Conservation (phyloP, 2,797 vertebrate species). For the Cuculus canorus region DNA sequence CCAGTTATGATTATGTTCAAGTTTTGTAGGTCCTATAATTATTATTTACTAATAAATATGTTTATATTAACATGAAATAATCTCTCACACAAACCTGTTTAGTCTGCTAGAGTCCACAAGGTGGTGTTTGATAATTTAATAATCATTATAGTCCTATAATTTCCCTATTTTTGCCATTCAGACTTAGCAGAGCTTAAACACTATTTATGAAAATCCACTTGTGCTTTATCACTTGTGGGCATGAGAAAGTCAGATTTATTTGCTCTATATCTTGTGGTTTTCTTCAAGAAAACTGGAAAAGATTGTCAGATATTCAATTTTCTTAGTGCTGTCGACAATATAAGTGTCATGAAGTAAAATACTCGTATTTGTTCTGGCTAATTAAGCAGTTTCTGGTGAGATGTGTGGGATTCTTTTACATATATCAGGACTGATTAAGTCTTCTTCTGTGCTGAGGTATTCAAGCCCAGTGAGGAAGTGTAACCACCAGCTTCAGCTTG, state of each 20-base stretch:
- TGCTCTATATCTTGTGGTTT: neutral
- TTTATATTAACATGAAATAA: neutral
- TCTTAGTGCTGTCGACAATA: neutral
- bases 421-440: neutral
- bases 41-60: neutral
- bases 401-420: neutral
- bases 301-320: neutral
- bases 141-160: neutral
- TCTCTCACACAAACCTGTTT: neutral
- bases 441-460: neutral
- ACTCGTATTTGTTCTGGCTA: neutral
- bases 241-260: neutral
- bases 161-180: neutral
- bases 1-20: neutral
- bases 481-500: neutral
- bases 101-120: conserved; percentile 25
- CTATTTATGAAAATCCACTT: neutral
- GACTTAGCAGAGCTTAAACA: neutral
- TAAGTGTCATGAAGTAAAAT: neutral
- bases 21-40: neutral
- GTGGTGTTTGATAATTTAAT: conserved; percentile 31
- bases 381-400: neutral
- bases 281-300: neutral
- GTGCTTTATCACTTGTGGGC: neutral
- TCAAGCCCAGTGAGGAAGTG: neutral